Evolutionary conservation across 2,888 invertebrate genomes (phyloP).

Genomic region (Apamea sordens): DNA sequence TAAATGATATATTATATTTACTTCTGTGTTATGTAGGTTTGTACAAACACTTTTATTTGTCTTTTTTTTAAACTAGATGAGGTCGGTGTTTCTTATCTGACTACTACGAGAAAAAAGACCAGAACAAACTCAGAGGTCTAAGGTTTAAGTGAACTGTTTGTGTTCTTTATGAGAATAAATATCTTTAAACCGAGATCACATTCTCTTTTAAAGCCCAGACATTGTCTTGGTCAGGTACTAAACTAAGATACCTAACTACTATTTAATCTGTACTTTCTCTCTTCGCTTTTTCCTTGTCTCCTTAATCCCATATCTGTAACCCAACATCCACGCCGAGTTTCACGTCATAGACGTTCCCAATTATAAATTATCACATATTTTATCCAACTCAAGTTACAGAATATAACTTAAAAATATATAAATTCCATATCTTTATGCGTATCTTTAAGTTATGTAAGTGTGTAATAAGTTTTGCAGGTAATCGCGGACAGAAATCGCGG

Average conservation of each 20-base stretch:
- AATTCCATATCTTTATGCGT: constrained; percentile 64
- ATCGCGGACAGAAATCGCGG: constrained; percentile 68
- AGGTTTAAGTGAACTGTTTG: no score
- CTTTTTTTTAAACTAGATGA: not conserved
- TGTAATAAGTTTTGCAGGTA: constrained; percentile 69
- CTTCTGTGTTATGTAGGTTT: not conserved
- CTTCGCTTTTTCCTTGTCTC: not conserved
- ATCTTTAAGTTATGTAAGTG: constrained; percentile 70
- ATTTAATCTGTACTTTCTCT: not conserved
- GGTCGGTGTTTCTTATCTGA: not conserved
- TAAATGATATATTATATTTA: no score
- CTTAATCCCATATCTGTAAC: not conserved
- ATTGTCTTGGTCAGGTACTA: not conserved
- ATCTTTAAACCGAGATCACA: no score
- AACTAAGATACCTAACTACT: not conserved
- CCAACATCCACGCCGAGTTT: not conserved
- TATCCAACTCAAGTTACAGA: constrained; percentile 56
- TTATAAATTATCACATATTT: constrained; percentile 57
- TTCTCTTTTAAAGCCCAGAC: not conserved
- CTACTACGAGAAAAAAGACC: not conserved
- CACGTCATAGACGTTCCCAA: constrained; percentile 33
- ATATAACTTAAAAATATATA: constrained; percentile 64
- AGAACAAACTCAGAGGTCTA: not conserved
- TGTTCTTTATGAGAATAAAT: no score
- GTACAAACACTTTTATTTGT: not conserved